Evolutionary conservation across 2,797 vertebrate genomes (phyloP), one percentile per base, ranked within the genome.

Genomic region (Microchirus variegatus): DNA sequence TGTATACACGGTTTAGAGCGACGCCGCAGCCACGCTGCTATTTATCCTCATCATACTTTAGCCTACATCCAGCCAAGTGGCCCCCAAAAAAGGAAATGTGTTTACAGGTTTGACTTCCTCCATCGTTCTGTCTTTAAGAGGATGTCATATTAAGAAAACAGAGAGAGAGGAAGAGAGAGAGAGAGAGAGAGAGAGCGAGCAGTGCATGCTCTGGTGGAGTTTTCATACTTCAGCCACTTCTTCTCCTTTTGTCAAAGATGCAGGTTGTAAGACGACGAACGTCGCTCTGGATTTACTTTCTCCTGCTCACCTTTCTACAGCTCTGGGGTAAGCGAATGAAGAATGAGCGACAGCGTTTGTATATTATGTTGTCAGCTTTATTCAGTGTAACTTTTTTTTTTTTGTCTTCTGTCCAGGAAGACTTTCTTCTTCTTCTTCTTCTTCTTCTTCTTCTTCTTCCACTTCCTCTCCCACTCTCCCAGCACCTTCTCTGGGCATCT

Each of bases 101-200:
- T 84, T 89, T 86, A 85, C 52, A 56, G 45, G 19, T 73, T 79
- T 22, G 17, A 73, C 85, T 84, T 81, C 88, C 86, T n/a, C 58
- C 9, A 45, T 52, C 46, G 40, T 31, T 74, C 69, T 52, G 57
- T 57, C 47, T 79, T 81, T 43, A 77, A 78, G 83, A 88, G 88
- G 86, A 87, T 86, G 87, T 88, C 67, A 80, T 76, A 50, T 77
- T 54, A 79, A 73, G 75, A 83, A 87, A 83, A 81, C 83, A 73
- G 35, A 70, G 42, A 63, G 59, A 44, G 59, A 53, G 63, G 57
- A 53, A 63, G 71, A 58, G 53, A 51, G 48, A 64, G 46, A 40
- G 41, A 56, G 40, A 38, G 41, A 37, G 40, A 13, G 48, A 57
- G 37, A 55, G 60, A 65, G 62, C 59, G 49, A 48, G 35, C 10